Evolutionary conservation across 2,797 vertebrate species (phyloP), one percentile per base, ranked within the genome.

Genomic region (Calcarius lapponicus): DNA sequence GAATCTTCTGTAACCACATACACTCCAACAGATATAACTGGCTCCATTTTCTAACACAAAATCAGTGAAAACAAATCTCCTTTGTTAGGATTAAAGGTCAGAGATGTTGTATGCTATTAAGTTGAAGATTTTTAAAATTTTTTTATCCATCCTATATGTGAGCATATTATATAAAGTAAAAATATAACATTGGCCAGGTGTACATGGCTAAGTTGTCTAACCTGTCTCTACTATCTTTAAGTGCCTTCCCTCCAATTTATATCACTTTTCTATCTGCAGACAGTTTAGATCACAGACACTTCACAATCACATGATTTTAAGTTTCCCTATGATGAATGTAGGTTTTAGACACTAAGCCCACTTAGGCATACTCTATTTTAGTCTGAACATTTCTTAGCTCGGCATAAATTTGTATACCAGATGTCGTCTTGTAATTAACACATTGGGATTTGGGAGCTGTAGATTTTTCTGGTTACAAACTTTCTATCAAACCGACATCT

Each of bases 351-450:
- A 93, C 73, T 86, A 92, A 96, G 65, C 93, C 93, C 95, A 96
- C 95, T 87, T 97, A 97, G 71, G 90, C 97, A 97, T 92, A 96
- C 96, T 89, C 83, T 95, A 96, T 96, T 97, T 97, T 97, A 97
- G 97, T 97, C 95, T 94, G 92, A 97, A 96, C 96, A 94, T 97
- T 97, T 97, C 97, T 96, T 98, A 97, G 90, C 94, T 98, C 95
- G 96, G 97, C 97, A 98, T 98, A 98, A 97, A 98, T 98, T 98
- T 97, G 95, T 98, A 95, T 96, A 98, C 96, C 98, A 98, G 98
- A 98, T 98, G 98, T 97, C 51, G 88, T 93, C 96, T 97, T 97
- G 90, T 97, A 98, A 98, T 98, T 98, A 98, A 98, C 97, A 98
- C 92, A 54, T 66, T 97, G 97, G 95, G 97, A 98, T 97, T 97